Percentiles rank a stretch among this genome's conserved stretches.
phyloP scores from a whole-genome alignment of 2,888 invertebrate genomes.

The Choreutis nemorana region DNA sequence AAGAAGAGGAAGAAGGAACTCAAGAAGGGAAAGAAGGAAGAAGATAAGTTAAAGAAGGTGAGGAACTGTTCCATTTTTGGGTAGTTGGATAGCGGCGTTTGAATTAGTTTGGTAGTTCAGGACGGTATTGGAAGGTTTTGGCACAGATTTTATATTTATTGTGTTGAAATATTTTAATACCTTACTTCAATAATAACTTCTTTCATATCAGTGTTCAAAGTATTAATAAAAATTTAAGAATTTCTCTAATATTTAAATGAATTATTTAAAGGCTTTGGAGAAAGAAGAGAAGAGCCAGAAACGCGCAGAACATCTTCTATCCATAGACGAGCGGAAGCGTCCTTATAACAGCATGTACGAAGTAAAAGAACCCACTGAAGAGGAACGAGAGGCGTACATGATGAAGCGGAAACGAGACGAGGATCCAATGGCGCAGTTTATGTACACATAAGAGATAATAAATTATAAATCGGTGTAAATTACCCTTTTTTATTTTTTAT shows the following conservation, averaged over 20 bases:
- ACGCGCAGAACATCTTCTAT: constrained; percentile 70
- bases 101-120: too few species aligned
- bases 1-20: constrained; percentile 49
- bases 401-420: constrained; percentile 85
- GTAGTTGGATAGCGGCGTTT: too few species aligned
- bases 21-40: constrained; percentile 55
- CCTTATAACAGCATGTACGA: constrained; percentile 93
- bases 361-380: constrained; percentile 85
- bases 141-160: too few species aligned
- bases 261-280: constrained; percentile 60
- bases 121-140: too few species aligned
- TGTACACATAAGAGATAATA: constrained; percentile 21
- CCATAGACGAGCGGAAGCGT: constrained; percentile 87
- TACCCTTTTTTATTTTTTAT: too few species aligned
- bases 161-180: too few species aligned
- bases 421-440: constrained; percentile 92
- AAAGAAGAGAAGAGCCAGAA: constrained; percentile 69
- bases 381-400: constrained; percentile 93
- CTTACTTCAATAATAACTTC: too few species aligned
- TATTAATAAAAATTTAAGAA: not conserved
- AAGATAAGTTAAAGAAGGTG: constrained; percentile 68
- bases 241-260: constrained; percentile 6
- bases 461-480: constrained; percentile 3
- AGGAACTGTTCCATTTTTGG: too few species aligned
- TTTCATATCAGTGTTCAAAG: too few species aligned